Percentiles rank a stretch among this genome's conserved stretches.
phyloP scores from a whole-genome alignment of 2,113 vertebrate species.

The Perca flavescens region DNA sequence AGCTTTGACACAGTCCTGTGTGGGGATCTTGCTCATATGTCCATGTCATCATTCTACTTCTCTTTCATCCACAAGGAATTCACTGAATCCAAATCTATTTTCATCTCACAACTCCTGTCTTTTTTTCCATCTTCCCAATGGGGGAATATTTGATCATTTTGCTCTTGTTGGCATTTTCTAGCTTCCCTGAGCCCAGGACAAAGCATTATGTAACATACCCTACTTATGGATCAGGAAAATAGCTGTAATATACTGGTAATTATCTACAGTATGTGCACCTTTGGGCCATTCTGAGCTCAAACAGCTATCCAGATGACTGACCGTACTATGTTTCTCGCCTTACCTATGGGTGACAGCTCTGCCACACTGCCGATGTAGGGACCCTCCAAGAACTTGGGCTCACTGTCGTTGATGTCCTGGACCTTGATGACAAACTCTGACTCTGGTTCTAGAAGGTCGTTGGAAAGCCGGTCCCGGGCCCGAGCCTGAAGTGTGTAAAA shows the following conservation, averaged over 20 bases:
- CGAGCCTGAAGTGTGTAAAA: slow-evolving; percentile 96
- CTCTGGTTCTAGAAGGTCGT: slow-evolving; percentile 93
- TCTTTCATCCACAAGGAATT: slow-evolving; percentile 28
- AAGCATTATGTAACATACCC: slow-evolving; percentile 19
- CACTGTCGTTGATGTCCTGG: slow-evolving; percentile 99
- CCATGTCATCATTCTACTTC: slow-evolving; percentile 20
- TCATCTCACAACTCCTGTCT: slow-evolving; percentile 42
- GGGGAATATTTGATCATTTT: slow-evolving; percentile 36
- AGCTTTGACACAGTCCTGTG: slow-evolving; percentile 4
- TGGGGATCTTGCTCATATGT: slow-evolving; percentile 24
- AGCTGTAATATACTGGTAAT: slow-evolving; percentile 30
- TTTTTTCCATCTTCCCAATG: slow-evolving; percentile 24
- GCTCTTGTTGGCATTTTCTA: slow-evolving; percentile 35
- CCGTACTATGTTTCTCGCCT: slow-evolving; percentile 54
- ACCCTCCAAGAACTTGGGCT: slow-evolving; percentile 97
- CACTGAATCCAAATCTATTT: slow-evolving; percentile 50
- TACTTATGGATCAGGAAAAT: slow-evolving; percentile 43
- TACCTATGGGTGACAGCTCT: slow-evolving; percentile 94
- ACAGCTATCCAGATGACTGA: not conserved
- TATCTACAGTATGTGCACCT: slow-evolving; percentile 12
- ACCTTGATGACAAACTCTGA: slow-evolving; percentile 99
- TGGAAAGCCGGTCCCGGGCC: slow-evolving; percentile 89
- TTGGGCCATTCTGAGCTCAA: slow-evolving; percentile 26
- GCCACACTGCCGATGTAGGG: slow-evolving; percentile 97
- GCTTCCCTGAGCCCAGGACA: slow-evolving; percentile 40